Base-by-base conservation (phyloP, 2,888 invertebrate species). In the Aleiodes alternator region DNA sequence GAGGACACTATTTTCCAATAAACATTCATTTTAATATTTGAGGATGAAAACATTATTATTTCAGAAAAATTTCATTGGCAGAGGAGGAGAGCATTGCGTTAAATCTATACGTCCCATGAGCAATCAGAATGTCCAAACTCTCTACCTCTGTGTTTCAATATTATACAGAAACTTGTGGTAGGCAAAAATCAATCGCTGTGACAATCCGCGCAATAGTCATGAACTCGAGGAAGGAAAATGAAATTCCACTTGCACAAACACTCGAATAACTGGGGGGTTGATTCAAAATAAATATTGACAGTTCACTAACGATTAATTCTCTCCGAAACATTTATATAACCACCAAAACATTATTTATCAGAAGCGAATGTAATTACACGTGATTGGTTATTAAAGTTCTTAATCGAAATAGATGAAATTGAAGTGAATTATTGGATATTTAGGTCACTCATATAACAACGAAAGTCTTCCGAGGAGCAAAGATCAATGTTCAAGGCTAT, bases 391-490 rank as follows among this genome's bases (percentile, higher is more conserved):
- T 59, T 48, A 59, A 48, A 16, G 29, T 57, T 6, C 59, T 16
- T 56, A 66, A 64, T 23, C 9, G 69, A 57, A 12, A 70, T 29
- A 23, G 8, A 16, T 61, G n/a, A 8, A 66, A 64, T 16, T 29
- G 16, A 57, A 29, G 23, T 55, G 61, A 48, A 64, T 43, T 73
- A 34, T 81, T 80, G 76, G 80, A 78, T 82, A 77, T 68, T 76
- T 79, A 87, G 87, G 85, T 86, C 82, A 84, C 72, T 74, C 78
- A 75, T 84, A 83, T 82, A 81, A 72, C 81, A 83, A 81, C 82
- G 85, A 87, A 79, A 85, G 84, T 87, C 85, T 86, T 86, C 85
- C 87, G 83, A 82, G 84, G 77, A 79, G 72, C 23, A 84, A 83
- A 81, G 86, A 85, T 69, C 85, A 84, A 81, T 83, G 83, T 73